phyloP scores from a whole-genome alignment of 64 coral and sea anemone genomes.

The Platygyra sinensis region DNA sequence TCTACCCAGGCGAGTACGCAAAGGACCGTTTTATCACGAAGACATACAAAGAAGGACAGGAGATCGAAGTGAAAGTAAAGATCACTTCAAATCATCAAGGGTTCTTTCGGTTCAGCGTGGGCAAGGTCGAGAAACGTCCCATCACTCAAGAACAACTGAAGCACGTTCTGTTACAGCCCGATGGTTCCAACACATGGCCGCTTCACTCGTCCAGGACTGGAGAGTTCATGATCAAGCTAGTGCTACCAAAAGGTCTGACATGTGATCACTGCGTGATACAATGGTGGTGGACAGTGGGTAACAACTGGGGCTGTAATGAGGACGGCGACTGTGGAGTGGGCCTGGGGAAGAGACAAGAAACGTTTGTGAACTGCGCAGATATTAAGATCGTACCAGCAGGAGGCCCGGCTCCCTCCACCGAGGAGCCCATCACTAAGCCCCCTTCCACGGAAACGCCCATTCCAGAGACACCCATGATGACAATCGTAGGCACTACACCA shows the following conservation, averaged over 20 bases:
- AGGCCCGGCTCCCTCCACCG: neutral
- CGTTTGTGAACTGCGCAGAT: constrained; percentile 66
- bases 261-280: constrained; percentile 54
- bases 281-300: constrained; percentile 61
- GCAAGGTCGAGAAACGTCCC: constrained; percentile 25
- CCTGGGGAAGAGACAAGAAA: constrained; percentile 36
- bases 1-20: constrained; percentile 48
- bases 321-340: constrained; percentile 27
- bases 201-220: constrained; percentile 1
- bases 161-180: constrained; percentile 23
- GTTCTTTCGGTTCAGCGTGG: constrained; percentile 58
- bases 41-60: constrained; percentile 47
- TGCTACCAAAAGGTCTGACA: constrained; percentile 34
- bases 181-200: constrained; percentile 47
- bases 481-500: no score
- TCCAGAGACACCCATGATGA: neutral
- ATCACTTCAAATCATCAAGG: constrained; percentile 68
- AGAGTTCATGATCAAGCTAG: constrained; percentile 52
- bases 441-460: neutral
- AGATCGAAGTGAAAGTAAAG: constrained; percentile 36
- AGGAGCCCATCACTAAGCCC: no score
- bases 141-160: constrained; percentile 41
- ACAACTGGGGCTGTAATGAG: constrained; percentile 56
- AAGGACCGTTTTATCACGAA: constrained; percentile 56
- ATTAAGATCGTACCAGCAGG: neutral